Evolutionary conservation across 1,140 invertebrate genomes (phyloP).

Genomic region (Galleria mellonella): DNA sequence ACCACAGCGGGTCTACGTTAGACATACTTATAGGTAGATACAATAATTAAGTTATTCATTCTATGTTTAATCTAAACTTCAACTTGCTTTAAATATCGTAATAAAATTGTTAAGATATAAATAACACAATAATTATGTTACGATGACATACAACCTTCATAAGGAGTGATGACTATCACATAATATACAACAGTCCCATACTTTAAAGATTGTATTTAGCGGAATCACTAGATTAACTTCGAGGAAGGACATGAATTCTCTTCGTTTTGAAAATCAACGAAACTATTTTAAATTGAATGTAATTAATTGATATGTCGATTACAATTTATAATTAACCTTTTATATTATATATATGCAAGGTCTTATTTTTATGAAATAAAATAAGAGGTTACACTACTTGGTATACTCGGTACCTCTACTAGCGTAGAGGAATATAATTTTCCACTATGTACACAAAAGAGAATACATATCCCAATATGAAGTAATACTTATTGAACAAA

Average conservation of each 20-base stretch:
- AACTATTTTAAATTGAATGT: neutral
- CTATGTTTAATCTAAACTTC: constrained; percentile 52
- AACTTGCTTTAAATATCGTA: constrained; percentile 57
- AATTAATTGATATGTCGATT: constrained; percentile 2
- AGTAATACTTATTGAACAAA: too few relatives aligned
- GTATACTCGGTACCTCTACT: too few relatives aligned
- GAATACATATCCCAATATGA: constrained; percentile 1
- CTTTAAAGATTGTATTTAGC: neutral
- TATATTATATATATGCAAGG: too few relatives aligned
- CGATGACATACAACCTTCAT: constrained; percentile 68
- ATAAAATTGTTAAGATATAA: constrained; percentile 64
- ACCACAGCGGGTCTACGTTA: constrained; percentile 16
- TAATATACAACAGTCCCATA: constrained; percentile 41
- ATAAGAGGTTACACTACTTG: too few relatives aligned
- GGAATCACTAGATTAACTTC: neutral
- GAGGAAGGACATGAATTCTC: constrained; percentile 3
- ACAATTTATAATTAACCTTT: neutral
- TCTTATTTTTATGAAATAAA: too few relatives aligned
- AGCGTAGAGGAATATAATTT: too few relatives aligned
- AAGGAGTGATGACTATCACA: constrained; percentile 53
- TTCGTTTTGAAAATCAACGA: neutral
- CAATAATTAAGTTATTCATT: constrained; percentile 51
- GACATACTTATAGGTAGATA: constrained; percentile 51
- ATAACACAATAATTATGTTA: constrained; percentile 64
- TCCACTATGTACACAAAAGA: constrained; percentile 1